Base-by-base conservation (phyloP, 2,888 invertebrate genomes). In the Stomorhina lunata region DNA sequence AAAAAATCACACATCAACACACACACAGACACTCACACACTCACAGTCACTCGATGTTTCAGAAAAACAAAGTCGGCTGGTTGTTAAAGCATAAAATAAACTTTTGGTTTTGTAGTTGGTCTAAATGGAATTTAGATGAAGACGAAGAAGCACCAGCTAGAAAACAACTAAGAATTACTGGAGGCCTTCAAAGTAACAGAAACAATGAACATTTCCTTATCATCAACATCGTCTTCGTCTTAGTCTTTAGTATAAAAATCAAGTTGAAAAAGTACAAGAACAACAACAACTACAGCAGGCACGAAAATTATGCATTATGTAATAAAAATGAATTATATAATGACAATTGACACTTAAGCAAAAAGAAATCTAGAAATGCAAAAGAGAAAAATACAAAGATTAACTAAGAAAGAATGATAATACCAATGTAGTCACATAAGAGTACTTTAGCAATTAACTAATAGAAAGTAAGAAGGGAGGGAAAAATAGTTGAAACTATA, bases 111-210 rank as follows among this genome's bases (percentile, higher is more conserved):
- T 73, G 43, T 69, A 68, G 68, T 72, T 68, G 73, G 22, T 78
- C 32, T 73, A 66, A n/a, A n/a, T n/a, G n/a, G n/a, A n/a, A n/a
- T n/a, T n/a, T n/a, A n/a, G n/a, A n/a, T n/a, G 57, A 59, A 80
- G 37, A 45, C 40, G 45, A 79, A 66, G 32, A 61, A 79, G 25
- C 22, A 75, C 55, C 63, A 75, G 17, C 20, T 22, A 27, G 37
- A 81, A 81, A 80, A 32, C 10, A 71, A 72, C 57, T 27, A 48
- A 69, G 61, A 68, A 45, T 78, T 75, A 71, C 79, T 79, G 50
- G 65, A 82, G 75, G 69, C 82, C 82, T 82, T 82, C 82, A 79
- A 82, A 82, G 79, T 82, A 82, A 82, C 57, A 53, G 72, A 73
- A 80, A 66, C 72, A 80, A 80, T 73, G 59, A 80, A 66, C 66